Base-by-base conservation (phyloP, 2,113 vertebrate species). In the Nyctibius bracteatus region DNA sequence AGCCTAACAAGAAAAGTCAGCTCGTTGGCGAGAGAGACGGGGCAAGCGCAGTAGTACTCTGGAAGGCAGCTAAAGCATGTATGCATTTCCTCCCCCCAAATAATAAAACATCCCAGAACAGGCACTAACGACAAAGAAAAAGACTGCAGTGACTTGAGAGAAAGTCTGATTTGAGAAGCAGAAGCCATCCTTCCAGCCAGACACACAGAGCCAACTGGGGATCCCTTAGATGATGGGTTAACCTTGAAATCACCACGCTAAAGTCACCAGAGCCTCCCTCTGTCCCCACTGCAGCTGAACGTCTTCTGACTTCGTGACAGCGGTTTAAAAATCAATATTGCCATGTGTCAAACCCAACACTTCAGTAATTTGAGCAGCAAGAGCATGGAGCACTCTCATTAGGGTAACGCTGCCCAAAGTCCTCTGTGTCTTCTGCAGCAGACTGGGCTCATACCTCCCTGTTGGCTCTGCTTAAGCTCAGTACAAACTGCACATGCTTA, bases 21-120 rank as follows among this genome's bases (percentile, higher is more conserved):
- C 59, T 31, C 2, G 0, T 21, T n/a, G 25, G 43, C 2, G 5
- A 88, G 43, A 52, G 62, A 19, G 14, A 75, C 0, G 0, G 15
- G 44, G 37, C 3, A 6, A 80, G 55, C 2, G 1, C 46, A 86
- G 74, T 3, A 46, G 23, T 8, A 18, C 35, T n/a, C 61, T 8
- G 8, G 20, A 31, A 49, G 15, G 54, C 22, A 16, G 77, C 58
- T 51, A 54, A 66, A 79, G 61, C 0, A 0, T 10, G 19, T 1
- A 16, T 6, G 3, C 2, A 10, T 75, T 67, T 46, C 78, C 30
- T 85, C 70, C 57, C 41, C 8, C 25, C 23, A 37, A 71, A 41
- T 23, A 74, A 52, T 41, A 72, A 47, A 70, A 44, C 41, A 70
- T 27, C 30, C 37, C 7, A 3, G 21, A 81, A 73, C 1, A 3